Evolutionary conservation across 92 coral and sea anemone genomes (phyloP), one percentile per base, ranked within the genome.

Genomic region (Nematostella vectensis): DNA sequence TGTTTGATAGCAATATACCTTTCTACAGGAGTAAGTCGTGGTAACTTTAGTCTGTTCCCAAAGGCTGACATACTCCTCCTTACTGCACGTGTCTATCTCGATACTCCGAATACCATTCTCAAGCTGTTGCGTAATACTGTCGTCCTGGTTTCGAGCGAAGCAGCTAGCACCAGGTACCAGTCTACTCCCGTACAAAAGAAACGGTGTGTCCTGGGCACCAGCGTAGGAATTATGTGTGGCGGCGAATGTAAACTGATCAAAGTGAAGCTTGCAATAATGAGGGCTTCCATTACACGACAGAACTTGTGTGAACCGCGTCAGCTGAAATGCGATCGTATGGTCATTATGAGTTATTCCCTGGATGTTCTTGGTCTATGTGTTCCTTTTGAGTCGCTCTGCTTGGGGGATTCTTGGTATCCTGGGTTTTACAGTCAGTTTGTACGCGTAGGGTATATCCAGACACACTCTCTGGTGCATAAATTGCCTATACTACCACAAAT

Each of bases 151-250:
- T 4, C 80, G 74, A 15, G 48, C 59, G 15, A 19, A 66, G 57
- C 80, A 66, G 37, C 57, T 63, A 44, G 56, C 16, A 40, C 50
- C 54, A 27, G 60, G 38, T 13, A 65, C 63, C 15, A 3, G 29
- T 22, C 44, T 40, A 37, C 72, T 54, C 47, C 73, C 45, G 45
- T 38, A 72, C 19, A 52, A 20, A 11, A 68, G 38, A 3, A 66
- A 9, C 6, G 64, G 65, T 28, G 57, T 29, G 30, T 54, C 48
- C 37, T 67, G 63, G 44, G 80, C 36, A 15, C 80, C 58, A 29
- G 80, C 75, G 22, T 44, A 60, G 18, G 66, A 60, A 33, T 73
- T 73, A 29, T 72, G 80, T 29, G 74, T 73, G 21, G 64, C 80
- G 24, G 80, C 54, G 44, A 44, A 67, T 2, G 80, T 73, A 20